Percentiles rank a stretch among this genome's conserved stretches.
phyloP scores from a whole-genome alignment of 2,113 vertebrate genomes.

The Dicrurus megarhynchus region DNA sequence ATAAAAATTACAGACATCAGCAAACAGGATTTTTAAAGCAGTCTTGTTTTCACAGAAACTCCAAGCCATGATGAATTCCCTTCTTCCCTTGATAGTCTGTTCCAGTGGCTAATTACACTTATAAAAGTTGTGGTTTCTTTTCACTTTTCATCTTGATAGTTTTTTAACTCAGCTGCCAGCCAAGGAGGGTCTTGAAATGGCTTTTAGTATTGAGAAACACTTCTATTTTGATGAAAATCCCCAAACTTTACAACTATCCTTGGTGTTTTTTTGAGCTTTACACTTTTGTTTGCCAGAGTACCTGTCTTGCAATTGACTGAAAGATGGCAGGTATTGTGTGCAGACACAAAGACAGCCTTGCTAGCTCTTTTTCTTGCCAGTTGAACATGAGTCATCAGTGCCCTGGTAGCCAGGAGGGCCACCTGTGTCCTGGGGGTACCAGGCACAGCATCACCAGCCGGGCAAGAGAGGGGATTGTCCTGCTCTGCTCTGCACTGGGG shows the following conservation, averaged over 20 bases:
- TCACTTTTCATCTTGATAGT: background rate
- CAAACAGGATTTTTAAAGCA: background rate
- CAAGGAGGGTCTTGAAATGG: background rate
- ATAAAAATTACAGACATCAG: background rate
- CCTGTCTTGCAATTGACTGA: background rate
- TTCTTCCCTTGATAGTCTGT: background rate
- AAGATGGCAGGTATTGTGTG: background rate
- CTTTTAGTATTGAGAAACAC: background rate
- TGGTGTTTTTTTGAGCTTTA: background rate
- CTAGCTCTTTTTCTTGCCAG: background rate
- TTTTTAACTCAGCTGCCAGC: background rate
- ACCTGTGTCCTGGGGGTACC: accelerated
- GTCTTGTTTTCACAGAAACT: background rate
- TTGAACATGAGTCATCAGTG: background rate
- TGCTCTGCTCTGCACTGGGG: accelerated
- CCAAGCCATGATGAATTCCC: background rate
- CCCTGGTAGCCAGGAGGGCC: background rate
- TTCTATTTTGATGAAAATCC: background rate
- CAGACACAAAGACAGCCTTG: background rate
- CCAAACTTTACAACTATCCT: background rate
- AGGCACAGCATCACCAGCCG: background rate
- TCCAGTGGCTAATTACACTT: background rate
- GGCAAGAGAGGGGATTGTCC: background rate
- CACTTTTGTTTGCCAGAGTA: background rate
- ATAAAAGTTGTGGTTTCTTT: background rate